Evolutionary conservation across 2,888 invertebrate genomes (phyloP).

Genomic region (Automeris io): DNA sequence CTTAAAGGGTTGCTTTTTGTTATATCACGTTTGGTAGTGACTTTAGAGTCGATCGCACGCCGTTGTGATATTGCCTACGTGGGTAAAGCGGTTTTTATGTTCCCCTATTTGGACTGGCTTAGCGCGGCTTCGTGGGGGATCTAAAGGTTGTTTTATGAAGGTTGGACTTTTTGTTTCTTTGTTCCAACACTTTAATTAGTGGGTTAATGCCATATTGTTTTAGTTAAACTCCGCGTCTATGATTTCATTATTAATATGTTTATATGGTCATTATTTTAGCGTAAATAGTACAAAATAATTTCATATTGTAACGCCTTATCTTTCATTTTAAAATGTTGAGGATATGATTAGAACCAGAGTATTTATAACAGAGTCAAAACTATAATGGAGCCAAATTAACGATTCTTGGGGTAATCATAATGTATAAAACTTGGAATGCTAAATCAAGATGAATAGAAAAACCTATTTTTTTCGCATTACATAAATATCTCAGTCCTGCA

Average conservation of each 20-base stretch:
- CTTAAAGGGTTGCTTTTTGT: slow-evolving; percentile 75
- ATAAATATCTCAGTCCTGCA: no score
- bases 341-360: no score
- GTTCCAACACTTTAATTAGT: slow-evolving; percentile 64
- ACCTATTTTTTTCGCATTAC: no score
- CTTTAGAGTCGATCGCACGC: slow-evolving; percentile 51
- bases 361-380: no score
- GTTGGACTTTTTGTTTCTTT: slow-evolving; percentile 51
- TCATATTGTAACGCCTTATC: no score
- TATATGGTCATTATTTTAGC: neutral
- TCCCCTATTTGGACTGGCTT: slow-evolving; percentile 40
- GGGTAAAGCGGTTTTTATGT: slow-evolving; percentile 48
- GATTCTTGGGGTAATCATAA: no score
- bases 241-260: slow-evolving; percentile 14
- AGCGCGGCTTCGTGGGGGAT: slow-evolving; percentile 63
- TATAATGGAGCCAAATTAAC: no score
- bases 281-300: neutral
- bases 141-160: slow-evolving; percentile 55
- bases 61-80: slow-evolving; percentile 48
- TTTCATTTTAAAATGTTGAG: no score
- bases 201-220: slow-evolving; percentile 51
- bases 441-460: no score
- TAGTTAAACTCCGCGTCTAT: slow-evolving; percentile 29
- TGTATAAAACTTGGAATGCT: no score
- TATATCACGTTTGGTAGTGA: slow-evolving; percentile 55